A percentile compares a stretch with the other conserved stretches of the same genome.
These are phyloP conservation scores for Myotis brandtii DNA, from an alignment of 2,113 vertebrate genomes.

Conservation along the genomic window DNA sequence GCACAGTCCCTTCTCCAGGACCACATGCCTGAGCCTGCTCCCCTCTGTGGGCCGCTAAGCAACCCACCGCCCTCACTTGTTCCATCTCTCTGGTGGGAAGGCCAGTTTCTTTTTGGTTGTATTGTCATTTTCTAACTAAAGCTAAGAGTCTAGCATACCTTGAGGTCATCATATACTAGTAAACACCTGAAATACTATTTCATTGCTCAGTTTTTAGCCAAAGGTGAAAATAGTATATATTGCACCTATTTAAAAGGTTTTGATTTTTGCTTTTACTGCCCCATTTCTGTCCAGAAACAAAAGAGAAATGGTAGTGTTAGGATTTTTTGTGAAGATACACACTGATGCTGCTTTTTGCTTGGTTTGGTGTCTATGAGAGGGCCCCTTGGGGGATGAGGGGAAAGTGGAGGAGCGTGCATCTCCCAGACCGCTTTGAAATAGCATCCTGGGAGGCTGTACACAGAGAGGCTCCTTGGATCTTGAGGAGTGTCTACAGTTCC, in stretches of 20 bases:
- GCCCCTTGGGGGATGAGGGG: neutral
- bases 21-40: neutral
- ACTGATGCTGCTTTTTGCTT: neutral
- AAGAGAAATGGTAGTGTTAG: neutral
- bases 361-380: neutral
- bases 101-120: neutral
- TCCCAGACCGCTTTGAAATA: neutral
- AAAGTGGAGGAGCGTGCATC: neutral
- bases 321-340: neutral
- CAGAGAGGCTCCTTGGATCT: neutral
- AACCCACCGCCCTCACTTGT: fast-evolving
- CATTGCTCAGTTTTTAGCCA: neutral
- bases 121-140: neutral
- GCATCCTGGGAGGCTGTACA: neutral
- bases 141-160: neutral
- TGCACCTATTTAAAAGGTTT: neutral
- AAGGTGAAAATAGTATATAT: neutral
- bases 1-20: neutral
- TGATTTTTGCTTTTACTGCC: neutral
- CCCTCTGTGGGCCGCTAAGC: neutral
- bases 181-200: neutral
- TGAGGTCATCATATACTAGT: neutral
- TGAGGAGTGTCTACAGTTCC: neutral
- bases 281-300: conserved; percentile 1
- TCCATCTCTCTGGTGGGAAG: neutral